phyloP scores from a whole-genome alignment of 2,113 vertebrate species.

The Struthidea cinerea region DNA sequence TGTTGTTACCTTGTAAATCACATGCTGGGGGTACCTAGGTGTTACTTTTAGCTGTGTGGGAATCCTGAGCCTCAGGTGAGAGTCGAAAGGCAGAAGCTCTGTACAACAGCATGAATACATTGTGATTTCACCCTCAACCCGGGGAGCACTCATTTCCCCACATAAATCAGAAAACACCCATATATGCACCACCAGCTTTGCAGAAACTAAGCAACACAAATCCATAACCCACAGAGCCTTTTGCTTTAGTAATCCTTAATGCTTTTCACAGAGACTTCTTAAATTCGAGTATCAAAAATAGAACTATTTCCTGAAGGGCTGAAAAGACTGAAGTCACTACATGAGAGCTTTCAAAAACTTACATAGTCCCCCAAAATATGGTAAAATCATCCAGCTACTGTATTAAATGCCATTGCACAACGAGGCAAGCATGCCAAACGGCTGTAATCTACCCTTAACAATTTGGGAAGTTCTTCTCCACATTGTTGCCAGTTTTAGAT shows the following conservation, averaged over 20 bases:
- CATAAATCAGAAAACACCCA: not conserved
- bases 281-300: not conserved
- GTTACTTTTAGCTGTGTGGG: not conserved
- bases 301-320: not conserved
- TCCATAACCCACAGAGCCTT: not conserved
- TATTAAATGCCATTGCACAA: not conserved
- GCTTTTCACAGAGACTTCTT: not conserved
- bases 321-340: not conserved
- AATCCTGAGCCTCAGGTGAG: not conserved
- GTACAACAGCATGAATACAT: not conserved
- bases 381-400: conserved; percentile 27
- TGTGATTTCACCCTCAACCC: not conserved
- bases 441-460: not conserved
- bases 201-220: not conserved
- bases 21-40: not conserved
- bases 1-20: not conserved
- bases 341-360: not conserved
- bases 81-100: not conserved
- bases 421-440: not conserved
- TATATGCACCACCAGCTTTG: not conserved
- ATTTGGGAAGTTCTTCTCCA: not conserved
- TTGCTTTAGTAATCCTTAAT: not conserved
- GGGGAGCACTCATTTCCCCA: not conserved
- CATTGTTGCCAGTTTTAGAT: conserved; percentile 18
- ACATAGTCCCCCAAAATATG: not conserved